These are phyloP conservation scores for Cygnus olor DNA, from an alignment of 2,797 vertebrate species.

Conservation along the genomic window DNA sequence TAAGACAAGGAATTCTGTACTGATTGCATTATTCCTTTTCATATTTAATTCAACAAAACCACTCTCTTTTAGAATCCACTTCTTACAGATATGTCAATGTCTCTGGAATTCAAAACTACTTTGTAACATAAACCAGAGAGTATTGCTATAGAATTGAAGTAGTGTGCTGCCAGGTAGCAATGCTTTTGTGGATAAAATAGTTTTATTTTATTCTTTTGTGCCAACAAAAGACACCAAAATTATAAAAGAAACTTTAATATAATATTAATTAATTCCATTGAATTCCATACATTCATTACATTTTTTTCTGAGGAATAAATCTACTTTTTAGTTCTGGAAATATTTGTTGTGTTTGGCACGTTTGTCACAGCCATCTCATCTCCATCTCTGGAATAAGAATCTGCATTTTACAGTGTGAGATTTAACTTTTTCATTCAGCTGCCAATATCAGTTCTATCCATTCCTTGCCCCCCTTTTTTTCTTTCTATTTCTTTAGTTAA, in stretches of 20 bases:
- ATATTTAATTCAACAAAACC: conserved; percentile 72
- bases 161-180: conserved; percentile 21
- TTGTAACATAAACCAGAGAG: conserved; percentile 51
- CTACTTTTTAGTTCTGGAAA: conserved; percentile 42
- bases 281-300: conserved; percentile 31
- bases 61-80: conserved; percentile 31
- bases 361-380: background rate
- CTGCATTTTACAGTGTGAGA: background rate
- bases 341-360: conserved; percentile 5
- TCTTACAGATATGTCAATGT: conserved; percentile 59
- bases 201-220: conserved; percentile 58
- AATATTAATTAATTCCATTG: conserved; percentile 58
- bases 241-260: conserved; percentile 43
- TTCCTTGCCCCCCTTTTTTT: background rate
- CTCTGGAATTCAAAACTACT: conserved; percentile 52
- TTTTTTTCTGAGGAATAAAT: conserved; percentile 21
- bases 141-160: conserved; percentile 16
- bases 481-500: background rate
- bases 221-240: conserved; percentile 58
- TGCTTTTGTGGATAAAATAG: conserved; percentile 52
- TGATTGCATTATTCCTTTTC: conserved; percentile 63
- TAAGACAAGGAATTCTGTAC: conserved; percentile 42
- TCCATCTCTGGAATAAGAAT: background rate
- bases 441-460: background rate
- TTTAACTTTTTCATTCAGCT: background rate